A percentile compares a stretch with the other conserved stretches of the same genome.
These are phyloP conservation scores for Prionace glauca DNA, from an alignment of 2,797 vertebrate genomes.

Conservation along the genomic window DNA sequence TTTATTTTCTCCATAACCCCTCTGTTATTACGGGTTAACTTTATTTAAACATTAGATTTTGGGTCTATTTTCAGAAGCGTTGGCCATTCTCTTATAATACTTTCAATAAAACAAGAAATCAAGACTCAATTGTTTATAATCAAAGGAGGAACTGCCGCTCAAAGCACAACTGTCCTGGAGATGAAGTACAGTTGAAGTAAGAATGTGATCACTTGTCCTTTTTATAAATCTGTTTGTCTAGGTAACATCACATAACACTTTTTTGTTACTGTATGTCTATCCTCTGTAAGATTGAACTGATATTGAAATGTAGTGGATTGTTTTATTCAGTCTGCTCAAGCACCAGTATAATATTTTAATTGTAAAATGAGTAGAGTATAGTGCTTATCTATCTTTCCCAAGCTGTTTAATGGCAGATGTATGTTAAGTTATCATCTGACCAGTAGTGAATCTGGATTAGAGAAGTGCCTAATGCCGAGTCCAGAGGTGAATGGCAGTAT, in stretches of 20 bases:
- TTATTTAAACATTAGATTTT: background rate
- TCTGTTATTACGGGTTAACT: background rate
- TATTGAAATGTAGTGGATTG: background rate
- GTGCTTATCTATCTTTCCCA: background rate
- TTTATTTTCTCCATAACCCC: background rate
- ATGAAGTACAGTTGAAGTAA: slow-evolving; percentile 26
- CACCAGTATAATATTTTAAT: background rate
- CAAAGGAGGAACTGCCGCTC: slow-evolving; percentile 21
- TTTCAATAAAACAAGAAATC: slow-evolving; percentile 37
- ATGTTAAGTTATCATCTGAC: background rate
- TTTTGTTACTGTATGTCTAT: background rate
- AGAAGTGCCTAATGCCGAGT: background rate
- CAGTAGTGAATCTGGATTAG: background rate
- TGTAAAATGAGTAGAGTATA: background rate
- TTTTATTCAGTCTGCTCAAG: background rate
- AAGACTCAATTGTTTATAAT: slow-evolving; percentile 6
- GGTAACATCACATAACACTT: too few relatives aligned
- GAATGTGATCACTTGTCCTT: background rate
- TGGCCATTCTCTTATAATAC: slow-evolving; percentile 13
- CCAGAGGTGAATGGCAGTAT: too few relatives aligned
- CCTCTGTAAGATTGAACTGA: background rate
- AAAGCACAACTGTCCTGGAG: background rate
- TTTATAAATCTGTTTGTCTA: background rate
- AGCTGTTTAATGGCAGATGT: background rate
- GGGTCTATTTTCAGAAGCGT: slow-evolving; percentile 11